Conservation (phyloP, 2,888 invertebrate genomes). For the Netelia fuscicornis region DNA sequence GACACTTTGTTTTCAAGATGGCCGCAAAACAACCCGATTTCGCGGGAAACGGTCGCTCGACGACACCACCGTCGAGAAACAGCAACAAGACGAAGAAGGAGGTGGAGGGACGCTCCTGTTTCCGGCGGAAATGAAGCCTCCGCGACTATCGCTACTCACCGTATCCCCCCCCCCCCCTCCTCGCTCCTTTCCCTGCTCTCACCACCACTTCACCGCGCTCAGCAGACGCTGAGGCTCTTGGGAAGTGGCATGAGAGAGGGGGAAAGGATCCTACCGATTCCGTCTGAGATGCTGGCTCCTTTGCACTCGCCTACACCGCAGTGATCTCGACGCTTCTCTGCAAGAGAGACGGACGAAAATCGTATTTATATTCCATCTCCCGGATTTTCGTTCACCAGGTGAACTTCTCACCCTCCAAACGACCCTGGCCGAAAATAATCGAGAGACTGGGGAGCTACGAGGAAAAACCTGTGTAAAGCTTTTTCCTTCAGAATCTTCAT, state of each 20-base stretch:
- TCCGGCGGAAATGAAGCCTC: constrained; percentile 83
- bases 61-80: neutral
- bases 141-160: constrained; percentile 73
- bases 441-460: constrained; percentile 17
- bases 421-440: constrained; percentile 26
- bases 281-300: constrained; percentile 58
- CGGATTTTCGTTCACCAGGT: constrained; percentile 73
- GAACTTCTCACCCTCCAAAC: constrained; percentile 66
- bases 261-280: constrained; percentile 49
- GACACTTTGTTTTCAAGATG: neutral
- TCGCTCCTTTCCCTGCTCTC: constrained; percentile 54
- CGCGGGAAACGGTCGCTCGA: constrained; percentile 1
- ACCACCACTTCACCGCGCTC: neutral
- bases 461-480: constrained; percentile 3
- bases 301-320: constrained; percentile 62
- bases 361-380: constrained; percentile 83
- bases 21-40: neutral
- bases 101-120: constrained; percentile 78
- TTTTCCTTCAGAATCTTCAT: constrained; percentile 6
- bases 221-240: neutral
- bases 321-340: constrained; percentile 22
- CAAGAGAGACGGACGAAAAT: constrained; percentile 75
- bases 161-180: constrained; percentile 65
- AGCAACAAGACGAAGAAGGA: constrained; percentile 48
- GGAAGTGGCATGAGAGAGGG: neutral